A percentile compares a stretch with the other conserved stretches of the same genome.
These are phyloP conservation scores for Zeuzera pyrina DNA, from an alignment of 2,888 invertebrate genomes.

Conservation along the genomic window DNA sequence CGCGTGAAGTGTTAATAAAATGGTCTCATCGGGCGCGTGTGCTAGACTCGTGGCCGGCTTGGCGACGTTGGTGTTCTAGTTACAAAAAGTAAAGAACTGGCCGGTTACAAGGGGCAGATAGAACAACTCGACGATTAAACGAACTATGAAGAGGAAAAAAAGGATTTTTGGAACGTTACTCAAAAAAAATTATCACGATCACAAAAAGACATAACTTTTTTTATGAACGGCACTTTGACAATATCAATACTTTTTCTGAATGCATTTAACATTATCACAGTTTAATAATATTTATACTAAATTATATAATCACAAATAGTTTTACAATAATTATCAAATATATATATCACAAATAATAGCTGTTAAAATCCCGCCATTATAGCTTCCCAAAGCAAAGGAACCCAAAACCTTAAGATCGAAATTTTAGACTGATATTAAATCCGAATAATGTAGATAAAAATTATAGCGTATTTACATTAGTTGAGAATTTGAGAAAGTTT, in stretches of 20 bases:
- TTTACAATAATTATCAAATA: constrained; percentile 33
- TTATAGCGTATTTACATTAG: constrained; percentile 71
- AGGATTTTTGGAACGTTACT: constrained; percentile 30
- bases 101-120: constrained; percentile 19
- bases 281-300: constrained; percentile 48
- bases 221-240: constrained; percentile 42
- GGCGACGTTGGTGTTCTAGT: constrained; percentile 6
- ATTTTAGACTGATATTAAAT: constrained; percentile 70
- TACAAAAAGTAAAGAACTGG: constrained; percentile 13
- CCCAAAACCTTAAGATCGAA: constrained; percentile 67
- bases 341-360: constrained; percentile 36
- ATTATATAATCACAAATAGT: constrained; percentile 55
- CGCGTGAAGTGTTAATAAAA: too few species aligned
- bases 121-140: constrained; percentile 22
- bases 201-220: constrained; percentile 29
- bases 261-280: constrained; percentile 34
- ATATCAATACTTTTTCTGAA: constrained; percentile 36
- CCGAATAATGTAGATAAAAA: constrained; percentile 52
- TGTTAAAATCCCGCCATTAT: constrained; percentile 31
- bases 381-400: constrained; percentile 57
- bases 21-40: constrained; percentile 15
- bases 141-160: constrained; percentile 71
- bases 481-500: constrained; percentile 72
- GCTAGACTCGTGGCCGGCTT: constrained; percentile 7
- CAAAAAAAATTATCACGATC: constrained; percentile 26